Conservation (phyloP, 2,113 vertebrate genomes). For the Brachypteracias leptosomus region DNA sequence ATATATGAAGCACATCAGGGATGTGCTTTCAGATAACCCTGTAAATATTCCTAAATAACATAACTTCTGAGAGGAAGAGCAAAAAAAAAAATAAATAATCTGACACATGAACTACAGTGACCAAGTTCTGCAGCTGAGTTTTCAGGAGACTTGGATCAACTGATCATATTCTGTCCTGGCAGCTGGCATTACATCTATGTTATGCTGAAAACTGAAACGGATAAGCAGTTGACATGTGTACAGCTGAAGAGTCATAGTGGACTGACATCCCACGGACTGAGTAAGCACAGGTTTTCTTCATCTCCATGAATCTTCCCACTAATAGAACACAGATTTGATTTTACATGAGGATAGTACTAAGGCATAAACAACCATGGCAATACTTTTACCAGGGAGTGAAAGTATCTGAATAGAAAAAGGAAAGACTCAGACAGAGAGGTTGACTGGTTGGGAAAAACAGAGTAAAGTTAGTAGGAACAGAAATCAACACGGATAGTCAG, state of each 20-base stretch:
- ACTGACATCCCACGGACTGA: neutral
- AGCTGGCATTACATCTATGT: neutral
- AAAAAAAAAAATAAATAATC: neutral
- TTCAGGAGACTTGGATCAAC: neutral
- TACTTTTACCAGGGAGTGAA: neutral
- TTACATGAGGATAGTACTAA: neutral
- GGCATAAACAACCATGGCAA: neutral
- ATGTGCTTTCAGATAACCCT: neutral
- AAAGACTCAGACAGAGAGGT: neutral
- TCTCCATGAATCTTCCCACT: accelerated
- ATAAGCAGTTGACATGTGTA: neutral
- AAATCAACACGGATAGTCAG: neutral
- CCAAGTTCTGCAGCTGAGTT: neutral
- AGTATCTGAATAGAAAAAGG: neutral
- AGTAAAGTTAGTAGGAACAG: neutral
- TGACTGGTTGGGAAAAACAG: neutral
- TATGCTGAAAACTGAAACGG: neutral
- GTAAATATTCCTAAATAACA: neutral
- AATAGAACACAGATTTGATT: neutral
- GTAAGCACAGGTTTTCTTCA: neutral
- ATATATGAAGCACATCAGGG: neutral
- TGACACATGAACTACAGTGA: neutral
- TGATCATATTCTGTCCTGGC: neutral
- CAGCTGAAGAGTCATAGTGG: neutral
- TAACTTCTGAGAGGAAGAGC: neutral